Percentiles rank a stretch among this genome's conserved stretches.
Evolutionary conservation across 2,113 vertebrate species (phyloP).

Genomic region (Parotia lawesii): DNA sequence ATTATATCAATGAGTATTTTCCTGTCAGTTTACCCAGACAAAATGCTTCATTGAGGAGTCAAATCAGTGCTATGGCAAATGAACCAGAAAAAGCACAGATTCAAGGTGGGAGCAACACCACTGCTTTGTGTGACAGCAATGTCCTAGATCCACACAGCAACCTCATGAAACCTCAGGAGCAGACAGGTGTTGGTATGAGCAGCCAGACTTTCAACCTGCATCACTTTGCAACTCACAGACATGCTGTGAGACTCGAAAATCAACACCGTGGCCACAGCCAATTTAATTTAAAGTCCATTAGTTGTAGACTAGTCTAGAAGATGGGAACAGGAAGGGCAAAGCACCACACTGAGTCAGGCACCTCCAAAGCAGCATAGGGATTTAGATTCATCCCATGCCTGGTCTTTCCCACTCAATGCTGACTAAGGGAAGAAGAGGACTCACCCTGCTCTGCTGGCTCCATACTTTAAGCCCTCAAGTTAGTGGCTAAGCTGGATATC

Average conservation of each 20-base stretch:
- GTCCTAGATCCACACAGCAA: neutral
- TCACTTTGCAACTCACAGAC: neutral
- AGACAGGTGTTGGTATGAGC: neutral
- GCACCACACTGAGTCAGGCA: neutral
- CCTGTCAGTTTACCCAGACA: neutral
- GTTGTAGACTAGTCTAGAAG: neutral
- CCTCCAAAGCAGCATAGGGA: neutral
- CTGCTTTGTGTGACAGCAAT: neutral
- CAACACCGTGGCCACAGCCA: neutral
- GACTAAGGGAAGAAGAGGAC: neutral
- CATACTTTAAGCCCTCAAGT: neutral
- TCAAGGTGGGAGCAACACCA: neutral
- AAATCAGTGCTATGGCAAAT: neutral
- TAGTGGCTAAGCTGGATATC: neutral
- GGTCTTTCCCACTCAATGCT: neutral
- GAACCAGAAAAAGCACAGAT: neutral
- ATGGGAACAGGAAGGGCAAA: neutral
- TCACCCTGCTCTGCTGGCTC: neutral
- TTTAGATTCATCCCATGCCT: neutral
- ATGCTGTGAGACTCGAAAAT: neutral
- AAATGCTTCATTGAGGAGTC: neutral
- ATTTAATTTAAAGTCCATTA: neutral
- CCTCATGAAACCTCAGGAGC: neutral
- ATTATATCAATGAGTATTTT: neutral
- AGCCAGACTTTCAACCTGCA: neutral